phyloP scores from a whole-genome alignment of 2,888 invertebrate genomes.

The Linyphia triangularis region DNA sequence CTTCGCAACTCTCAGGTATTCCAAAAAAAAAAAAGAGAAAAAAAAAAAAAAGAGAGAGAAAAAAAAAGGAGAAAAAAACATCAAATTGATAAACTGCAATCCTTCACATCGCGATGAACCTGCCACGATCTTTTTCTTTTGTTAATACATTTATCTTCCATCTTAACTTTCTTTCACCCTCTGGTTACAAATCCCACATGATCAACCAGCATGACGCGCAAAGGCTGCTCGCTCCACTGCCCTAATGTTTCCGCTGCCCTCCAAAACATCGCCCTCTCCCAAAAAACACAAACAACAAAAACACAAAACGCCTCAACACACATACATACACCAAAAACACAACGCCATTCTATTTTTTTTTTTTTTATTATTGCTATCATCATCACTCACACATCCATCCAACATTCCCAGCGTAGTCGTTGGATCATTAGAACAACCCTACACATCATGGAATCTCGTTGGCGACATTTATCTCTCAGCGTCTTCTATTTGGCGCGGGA shows the following conservation, averaged over 20 bases:
- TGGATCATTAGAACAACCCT: background rate
- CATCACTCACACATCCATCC: background rate
- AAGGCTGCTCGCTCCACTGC: slow-evolving; percentile 60
- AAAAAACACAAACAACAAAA: slow-evolving; percentile 34
- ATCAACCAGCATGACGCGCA: slow-evolving; percentile 31
- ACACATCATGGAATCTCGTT: background rate
- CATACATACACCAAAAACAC: slow-evolving; percentile 16
- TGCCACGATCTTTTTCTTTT: background rate
- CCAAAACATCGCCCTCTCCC: slow-evolving; percentile 24
- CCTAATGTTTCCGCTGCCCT: slow-evolving; percentile 72
- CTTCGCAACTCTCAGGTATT: no score
- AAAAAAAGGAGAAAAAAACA: background rate
- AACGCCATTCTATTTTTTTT: slow-evolving; percentile 7
- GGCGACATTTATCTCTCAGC: background rate
- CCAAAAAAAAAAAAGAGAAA: no score
- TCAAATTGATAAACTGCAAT: no score
- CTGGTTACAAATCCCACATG: slow-evolving; percentile 30
- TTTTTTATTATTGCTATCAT: slow-evolving; percentile 9
- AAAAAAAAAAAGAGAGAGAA: background rate
- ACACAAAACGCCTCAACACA: slow-evolving; percentile 19
- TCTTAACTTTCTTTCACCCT: background rate
- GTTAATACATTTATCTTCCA: background rate
- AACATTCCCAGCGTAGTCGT: slow-evolving; percentile 40
- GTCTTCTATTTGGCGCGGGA: background rate
- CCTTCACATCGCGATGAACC: background rate